phyloP scores from a whole-genome alignment of 2,888 invertebrate genomes.

The Melolontha melolontha region DNA sequence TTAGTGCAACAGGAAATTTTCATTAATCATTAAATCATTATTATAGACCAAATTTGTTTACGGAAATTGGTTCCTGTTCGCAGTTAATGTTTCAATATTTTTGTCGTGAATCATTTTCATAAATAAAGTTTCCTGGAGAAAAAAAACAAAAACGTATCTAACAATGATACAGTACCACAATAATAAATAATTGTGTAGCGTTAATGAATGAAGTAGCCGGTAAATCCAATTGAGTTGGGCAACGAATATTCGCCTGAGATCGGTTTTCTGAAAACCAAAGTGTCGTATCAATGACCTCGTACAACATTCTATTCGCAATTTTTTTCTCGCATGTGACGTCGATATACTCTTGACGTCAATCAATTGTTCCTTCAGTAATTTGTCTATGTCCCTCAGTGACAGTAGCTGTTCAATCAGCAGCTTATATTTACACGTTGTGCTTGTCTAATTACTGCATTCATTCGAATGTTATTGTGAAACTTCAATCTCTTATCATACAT shows the following conservation, averaged over 20 bases:
- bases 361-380: constrained; percentile 30
- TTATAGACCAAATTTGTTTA: no score
- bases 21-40: no score
- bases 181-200: no score
- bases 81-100: no score
- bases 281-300: constrained; percentile 19
- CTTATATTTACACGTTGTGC: constrained; percentile 1
- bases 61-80: no score
- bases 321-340: constrained; percentile 29
- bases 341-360: constrained; percentile 26
- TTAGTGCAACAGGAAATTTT: no score
- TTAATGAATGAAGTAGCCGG: no score
- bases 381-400: constrained; percentile 17
- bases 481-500: not conserved
- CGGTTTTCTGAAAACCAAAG: not conserved
- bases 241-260: not conserved
- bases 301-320: constrained; percentile 17
- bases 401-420: not conserved
- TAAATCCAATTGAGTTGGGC: not conserved
- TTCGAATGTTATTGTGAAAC: constrained; percentile 7
- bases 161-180: no score
- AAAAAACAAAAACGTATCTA: no score
- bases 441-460: constrained; percentile 17
- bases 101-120: no score
- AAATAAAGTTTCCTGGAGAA: no score